Base-by-base conservation (phyloP, 2,888 invertebrate species). In the Drosophila falleni region DNA sequence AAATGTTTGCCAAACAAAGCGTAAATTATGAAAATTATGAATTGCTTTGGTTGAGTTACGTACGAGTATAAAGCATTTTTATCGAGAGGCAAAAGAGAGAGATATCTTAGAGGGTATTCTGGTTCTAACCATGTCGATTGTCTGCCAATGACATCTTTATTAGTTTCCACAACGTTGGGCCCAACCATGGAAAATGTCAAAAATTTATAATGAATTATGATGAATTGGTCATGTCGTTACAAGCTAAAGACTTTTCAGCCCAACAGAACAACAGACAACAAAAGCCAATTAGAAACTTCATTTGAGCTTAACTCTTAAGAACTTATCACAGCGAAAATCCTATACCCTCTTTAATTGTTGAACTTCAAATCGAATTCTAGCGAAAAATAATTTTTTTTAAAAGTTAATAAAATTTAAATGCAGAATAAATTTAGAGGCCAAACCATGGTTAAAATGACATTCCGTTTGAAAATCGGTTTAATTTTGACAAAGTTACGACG, bases 1-100 rank as follows among this genome's bases (percentile, higher is more conserved):
- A 87, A 78, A 75, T 86, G 87, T 87, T 85, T 77, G 87, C 69
- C 77, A 86, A 86, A 87, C 85, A 86, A 86, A 85, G 85, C 85
- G 85, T 87, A 86, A 86, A 86, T 86, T 86, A 86, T 86, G 87
- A 86, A 85, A 85, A 86, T 86, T 86, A 86, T 86, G 87, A 87
- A 87, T 87, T 84, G 80, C 81, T 70, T 73, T 69, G 61, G 65
- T 65, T 53, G 37, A 49, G 39, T 42, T 46, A 29, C 54, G 56
- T 37, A n/a, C 37, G 37, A 37, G 37, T 68, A 81, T 81, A 82
- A 85, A 80, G 86, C 80, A 78, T 86, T 74, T 80, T 70, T 78
- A 83, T 78, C 39, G 44, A 50, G 39, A 56, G 44, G 42, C 39
- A 49, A 41, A 49, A 41, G 39, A 63, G 49, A 62, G 19, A 54